phyloP scores from a whole-genome alignment of 1,140 invertebrate genomes.

The Notospermus geniculatus region DNA sequence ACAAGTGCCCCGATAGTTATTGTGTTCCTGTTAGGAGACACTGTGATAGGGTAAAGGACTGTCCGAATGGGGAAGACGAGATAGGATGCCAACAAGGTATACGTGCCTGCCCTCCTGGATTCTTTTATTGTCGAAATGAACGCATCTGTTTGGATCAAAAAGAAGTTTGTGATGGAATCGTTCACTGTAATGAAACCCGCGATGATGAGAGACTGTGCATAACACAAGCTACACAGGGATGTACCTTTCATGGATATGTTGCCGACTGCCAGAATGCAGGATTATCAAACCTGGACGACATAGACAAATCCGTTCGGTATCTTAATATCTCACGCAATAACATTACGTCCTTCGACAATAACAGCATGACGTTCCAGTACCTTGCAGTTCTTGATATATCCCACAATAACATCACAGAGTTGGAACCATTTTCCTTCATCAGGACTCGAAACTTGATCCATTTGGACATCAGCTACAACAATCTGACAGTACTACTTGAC shows the following conservation, averaged over 20 bases:
- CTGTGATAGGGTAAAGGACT: constrained; percentile 7
- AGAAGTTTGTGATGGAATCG: constrained; percentile 4
- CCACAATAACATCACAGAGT: too few relatives aligned
- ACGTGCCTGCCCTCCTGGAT: background rate
- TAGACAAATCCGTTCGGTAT: background rate
- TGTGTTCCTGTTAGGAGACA: background rate
- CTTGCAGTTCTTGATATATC: too few relatives aligned
- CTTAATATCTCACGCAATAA: too few relatives aligned
- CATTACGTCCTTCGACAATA: too few relatives aligned
- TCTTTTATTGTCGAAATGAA: background rate
- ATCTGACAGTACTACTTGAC: too few relatives aligned
- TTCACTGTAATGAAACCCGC: background rate
- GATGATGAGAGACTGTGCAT: constrained; percentile 2
- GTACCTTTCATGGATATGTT: background rate
- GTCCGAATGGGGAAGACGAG: constrained; percentile 1
- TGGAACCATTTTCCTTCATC: too few relatives aligned
- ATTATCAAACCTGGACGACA: background rate
- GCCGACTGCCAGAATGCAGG: background rate
- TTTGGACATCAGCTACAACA: too few relatives aligned
- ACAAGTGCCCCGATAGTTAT: constrained; percentile 7
- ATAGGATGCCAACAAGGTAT: background rate
- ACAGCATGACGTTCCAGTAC: too few relatives aligned
- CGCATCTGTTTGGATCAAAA: background rate
- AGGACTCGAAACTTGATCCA: too few relatives aligned
- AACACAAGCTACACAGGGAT: background rate